Base-by-base conservation (phyloP, 2,797 vertebrate genomes). In the Clarias fuscus region DNA sequence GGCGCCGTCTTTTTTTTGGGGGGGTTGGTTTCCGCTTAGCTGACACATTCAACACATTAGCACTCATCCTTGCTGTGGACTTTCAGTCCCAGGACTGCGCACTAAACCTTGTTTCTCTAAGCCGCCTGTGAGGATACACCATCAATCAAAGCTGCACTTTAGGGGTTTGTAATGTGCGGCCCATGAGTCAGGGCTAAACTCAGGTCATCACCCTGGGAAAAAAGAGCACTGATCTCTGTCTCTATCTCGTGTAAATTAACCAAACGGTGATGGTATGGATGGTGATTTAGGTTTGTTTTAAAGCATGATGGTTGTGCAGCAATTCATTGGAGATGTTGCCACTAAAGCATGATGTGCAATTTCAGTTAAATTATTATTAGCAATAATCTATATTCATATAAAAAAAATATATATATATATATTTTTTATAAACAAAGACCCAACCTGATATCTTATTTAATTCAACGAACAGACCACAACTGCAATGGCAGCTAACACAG, bases 11-110 rank as follows among this genome's bases (percentile, higher is more conserved):
- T 13, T 48, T 6, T 10, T 37, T 37, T 37, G n/a, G n/a, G n/a
- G n/a, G n/a, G n/a, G n/a, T n/a, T n/a, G n/a, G n/a, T n/a, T n/a
- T n/a, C n/a, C 58, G 71, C 72, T 85, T 85, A 83, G 85, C 77
- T 81, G 81, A 86, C 78, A 89, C 78, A 83, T 88, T 87, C 72
- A 85, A 71, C 86, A 89, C 83, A 87, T 89, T 90, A 90, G 81
- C 27, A 85, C 70, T 87, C 84, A 87, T 88, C 88, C 77, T 87
- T 75, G 72, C 86, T 82, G 86, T 83, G 62, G 85, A 80, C 84
- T 43, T 13, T 33, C 77, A 71, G 76, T 85, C 75, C 85, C 82
- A 70, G 48, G 83, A 72, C 85, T 83, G 78, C 80, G 65, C 73
- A 81, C 64, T 76, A 67, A 86, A 82, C 65, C 83, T 76, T 85